Evolutionary conservation across 2,888 invertebrate genomes (phyloP).

Genomic region (Melieria crassipennis): DNA sequence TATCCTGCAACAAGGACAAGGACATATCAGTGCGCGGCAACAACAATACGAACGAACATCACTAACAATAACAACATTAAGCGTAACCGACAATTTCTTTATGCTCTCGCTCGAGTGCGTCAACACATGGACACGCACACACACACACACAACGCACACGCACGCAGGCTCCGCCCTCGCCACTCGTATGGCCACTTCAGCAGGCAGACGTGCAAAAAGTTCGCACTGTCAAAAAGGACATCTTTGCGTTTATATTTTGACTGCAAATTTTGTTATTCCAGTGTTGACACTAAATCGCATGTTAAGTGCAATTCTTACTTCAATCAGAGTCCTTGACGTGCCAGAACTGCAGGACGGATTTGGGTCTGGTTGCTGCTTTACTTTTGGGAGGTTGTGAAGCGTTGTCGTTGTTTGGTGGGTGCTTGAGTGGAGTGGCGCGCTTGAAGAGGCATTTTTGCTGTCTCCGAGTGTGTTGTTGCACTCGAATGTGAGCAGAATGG

Average conservation of each 20-base stretch:
- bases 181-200: constrained; percentile 19
- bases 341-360: no score
- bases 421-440: no score
- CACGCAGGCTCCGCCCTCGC: constrained; percentile 6
- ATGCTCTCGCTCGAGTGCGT: constrained; percentile 52
- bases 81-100: constrained; percentile 39
- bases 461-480: no score
- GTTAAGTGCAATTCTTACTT: constrained; percentile 43
- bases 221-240: constrained; percentile 16
- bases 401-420: no score
- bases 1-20: constrained; percentile 34
- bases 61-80: constrained; percentile 10
- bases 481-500: no score
- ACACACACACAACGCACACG: constrained; percentile 7
- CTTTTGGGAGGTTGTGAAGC: no score
- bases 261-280: constrained; percentile 13
- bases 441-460: no score
- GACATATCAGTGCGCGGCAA: neutral
- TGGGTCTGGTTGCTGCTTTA: no score
- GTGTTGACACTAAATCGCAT: constrained; percentile 45
- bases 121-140: constrained; percentile 45
- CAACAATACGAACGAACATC: neutral
- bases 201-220: neutral
- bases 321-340: constrained; percentile 29
- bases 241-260: constrained; percentile 18